These are phyloP conservation scores for Neotragus pygmaeus DNA, from an alignment of 2,113 vertebrate genomes.

Conservation along the genomic window DNA sequence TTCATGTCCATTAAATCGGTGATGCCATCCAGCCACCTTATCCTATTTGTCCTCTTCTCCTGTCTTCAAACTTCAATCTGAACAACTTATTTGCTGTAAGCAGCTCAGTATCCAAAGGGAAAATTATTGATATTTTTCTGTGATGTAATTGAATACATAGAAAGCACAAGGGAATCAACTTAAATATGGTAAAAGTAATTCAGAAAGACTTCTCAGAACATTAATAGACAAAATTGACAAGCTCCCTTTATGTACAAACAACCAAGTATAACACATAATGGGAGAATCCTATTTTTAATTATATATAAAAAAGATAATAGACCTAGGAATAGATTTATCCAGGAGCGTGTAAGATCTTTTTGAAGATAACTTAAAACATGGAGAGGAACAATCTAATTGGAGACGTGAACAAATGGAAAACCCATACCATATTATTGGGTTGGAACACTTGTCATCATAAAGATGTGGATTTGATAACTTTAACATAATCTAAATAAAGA, in stretches of 20 bases:
- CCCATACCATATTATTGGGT: background rate
- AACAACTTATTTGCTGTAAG: background rate
- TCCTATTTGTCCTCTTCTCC: background rate
- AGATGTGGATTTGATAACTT: background rate
- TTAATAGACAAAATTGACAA: background rate
- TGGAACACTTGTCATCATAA: background rate
- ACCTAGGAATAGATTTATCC: background rate
- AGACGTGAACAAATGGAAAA: background rate
- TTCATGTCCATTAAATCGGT: background rate
- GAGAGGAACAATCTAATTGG: background rate
- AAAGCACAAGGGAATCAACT: background rate
- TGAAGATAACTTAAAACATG: background rate
- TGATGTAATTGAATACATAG: background rate
- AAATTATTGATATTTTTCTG: background rate
- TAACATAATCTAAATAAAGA: background rate
- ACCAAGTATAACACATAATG: background rate
- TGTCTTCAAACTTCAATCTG: background rate
- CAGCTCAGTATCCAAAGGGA: background rate
- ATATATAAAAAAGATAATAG: background rate
- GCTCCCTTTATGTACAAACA: background rate
- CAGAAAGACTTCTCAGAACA: background rate
- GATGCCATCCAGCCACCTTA: background rate
- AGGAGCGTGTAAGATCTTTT: background rate
- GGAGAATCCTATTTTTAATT: background rate
- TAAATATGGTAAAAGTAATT: background rate